A percentile compares a stretch with the other conserved stretches of the same genome.
These are phyloP conservation scores for Allobates femoralis DNA, from an alignment of 2,797 vertebrate species.

Conservation along the genomic window DNA sequence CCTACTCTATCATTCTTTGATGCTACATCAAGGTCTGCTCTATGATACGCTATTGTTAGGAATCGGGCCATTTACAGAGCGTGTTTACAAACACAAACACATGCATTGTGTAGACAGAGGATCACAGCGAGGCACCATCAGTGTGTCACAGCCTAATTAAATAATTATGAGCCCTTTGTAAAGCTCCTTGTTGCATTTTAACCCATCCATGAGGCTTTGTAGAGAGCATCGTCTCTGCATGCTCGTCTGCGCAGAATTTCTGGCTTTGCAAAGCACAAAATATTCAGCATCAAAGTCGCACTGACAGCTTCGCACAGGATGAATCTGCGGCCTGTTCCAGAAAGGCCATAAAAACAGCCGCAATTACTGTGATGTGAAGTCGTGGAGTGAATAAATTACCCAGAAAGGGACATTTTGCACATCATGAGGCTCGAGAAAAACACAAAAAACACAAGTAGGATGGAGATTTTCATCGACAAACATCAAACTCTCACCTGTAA, in stretches of 20 bases:
- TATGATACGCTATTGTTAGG: neutral
- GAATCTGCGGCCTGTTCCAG: constrained; percentile 22
- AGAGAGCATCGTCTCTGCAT: neutral
- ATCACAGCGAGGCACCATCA: neutral
- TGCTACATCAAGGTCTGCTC: too few relatives aligned
- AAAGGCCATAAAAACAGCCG: constrained; percentile 15
- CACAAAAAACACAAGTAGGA: neutral
- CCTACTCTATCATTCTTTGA: too few relatives aligned
- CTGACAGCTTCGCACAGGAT: constrained; percentile 18
- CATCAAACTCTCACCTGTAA: constrained; percentile 44
- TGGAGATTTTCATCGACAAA: neutral
- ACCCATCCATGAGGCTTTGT: neutral
- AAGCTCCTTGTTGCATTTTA: neutral
- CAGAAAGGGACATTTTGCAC: constrained; percentile 16
- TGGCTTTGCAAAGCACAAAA: neutral
- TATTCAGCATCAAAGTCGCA: constrained; percentile 12
- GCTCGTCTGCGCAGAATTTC: constrained; percentile 3
- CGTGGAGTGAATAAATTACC: constrained; percentile 5
- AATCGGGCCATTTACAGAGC: neutral
- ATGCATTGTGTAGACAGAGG: neutral
- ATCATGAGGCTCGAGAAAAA: neutral
- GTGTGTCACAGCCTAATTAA: neutral
- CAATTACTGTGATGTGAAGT: constrained; percentile 50
- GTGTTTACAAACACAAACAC: neutral
- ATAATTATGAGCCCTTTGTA: constrained; percentile 1